Evolutionary conservation across 2,888 invertebrate genomes (phyloP).

Genomic region (Harpagoxenus sublaevis): DNA sequence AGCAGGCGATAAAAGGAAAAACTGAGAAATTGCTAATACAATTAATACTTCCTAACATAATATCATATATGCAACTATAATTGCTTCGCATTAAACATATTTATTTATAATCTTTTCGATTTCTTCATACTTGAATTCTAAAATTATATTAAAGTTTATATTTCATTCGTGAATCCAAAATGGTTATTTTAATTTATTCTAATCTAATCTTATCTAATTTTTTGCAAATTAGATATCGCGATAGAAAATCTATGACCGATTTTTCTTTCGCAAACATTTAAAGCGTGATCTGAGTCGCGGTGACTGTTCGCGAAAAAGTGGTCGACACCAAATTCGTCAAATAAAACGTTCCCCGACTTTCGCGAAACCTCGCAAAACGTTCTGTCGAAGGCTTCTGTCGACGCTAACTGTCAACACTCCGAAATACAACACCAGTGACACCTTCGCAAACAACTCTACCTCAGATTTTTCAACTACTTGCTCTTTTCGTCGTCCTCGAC

Average conservation of each 20-base stretch:
- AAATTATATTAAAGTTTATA: background rate
- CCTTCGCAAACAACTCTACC: background rate
- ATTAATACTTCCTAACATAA: background rate
- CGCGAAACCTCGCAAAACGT: background rate
- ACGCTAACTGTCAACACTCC: background rate
- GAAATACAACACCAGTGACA: background rate
- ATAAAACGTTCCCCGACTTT: background rate
- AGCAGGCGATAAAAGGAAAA: background rate
- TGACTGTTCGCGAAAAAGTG: background rate
- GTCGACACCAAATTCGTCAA: background rate
- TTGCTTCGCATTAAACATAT: background rate
- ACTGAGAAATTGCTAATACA: background rate
- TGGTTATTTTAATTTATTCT: slow-evolving; percentile 1
- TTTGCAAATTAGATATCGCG: background rate
- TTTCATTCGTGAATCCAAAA: background rate
- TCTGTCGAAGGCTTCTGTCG: background rate
- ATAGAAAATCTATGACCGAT: background rate
- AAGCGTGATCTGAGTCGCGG: background rate
- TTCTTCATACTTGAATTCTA: background rate
- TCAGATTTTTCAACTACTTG: background rate
- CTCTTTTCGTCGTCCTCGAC: background rate
- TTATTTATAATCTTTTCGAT: slow-evolving; percentile 1
- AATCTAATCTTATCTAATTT: background rate
- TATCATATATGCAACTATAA: background rate
- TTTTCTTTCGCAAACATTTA: background rate